phyloP scores from a whole-genome alignment of 2,113 vertebrate genomes.

The Pterophyllum scalare region DNA sequence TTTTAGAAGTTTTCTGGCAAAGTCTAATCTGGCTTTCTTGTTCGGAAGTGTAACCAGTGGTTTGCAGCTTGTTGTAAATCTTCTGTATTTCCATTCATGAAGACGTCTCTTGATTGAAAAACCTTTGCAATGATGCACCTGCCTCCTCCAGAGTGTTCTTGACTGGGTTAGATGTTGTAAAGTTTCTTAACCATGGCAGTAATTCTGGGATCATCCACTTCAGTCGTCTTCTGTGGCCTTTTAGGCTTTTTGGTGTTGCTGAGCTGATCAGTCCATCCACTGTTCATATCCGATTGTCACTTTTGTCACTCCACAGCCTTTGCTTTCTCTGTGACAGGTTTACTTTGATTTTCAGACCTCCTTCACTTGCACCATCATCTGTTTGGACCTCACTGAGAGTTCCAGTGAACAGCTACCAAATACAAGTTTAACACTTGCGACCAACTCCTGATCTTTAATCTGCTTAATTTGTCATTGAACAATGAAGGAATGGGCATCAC shows the following conservation, averaged over 20 bases:
- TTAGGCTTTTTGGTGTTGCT: not conserved
- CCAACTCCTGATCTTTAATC: not conserved
- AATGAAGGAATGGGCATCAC: not conserved
- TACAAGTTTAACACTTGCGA: not conserved
- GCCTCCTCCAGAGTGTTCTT: not conserved
- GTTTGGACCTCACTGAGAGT: not conserved
- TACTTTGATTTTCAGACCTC: not conserved
- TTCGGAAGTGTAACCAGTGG: not conserved
- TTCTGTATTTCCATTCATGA: not conserved
- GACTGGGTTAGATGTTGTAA: not conserved
- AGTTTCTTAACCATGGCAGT: not conserved
- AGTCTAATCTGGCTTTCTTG: not conserved
- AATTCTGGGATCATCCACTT: not conserved
- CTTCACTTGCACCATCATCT: not conserved
- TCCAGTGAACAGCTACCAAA: not conserved
- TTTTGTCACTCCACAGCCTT: not conserved
- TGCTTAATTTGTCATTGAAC: not conserved
- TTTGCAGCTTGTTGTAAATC: not conserved
- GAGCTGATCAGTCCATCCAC: not conserved
- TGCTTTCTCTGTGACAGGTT: not conserved
- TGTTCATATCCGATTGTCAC: not conserved
- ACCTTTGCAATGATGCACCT: not conserved
- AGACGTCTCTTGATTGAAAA: not conserved
- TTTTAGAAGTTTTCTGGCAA: not conserved
- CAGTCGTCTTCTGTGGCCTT: not conserved